Evolutionary conservation across 2,797 vertebrate species (phyloP), one percentile per base, ranked within the genome.

Genomic region (Hemitrygon akajei): DNA sequence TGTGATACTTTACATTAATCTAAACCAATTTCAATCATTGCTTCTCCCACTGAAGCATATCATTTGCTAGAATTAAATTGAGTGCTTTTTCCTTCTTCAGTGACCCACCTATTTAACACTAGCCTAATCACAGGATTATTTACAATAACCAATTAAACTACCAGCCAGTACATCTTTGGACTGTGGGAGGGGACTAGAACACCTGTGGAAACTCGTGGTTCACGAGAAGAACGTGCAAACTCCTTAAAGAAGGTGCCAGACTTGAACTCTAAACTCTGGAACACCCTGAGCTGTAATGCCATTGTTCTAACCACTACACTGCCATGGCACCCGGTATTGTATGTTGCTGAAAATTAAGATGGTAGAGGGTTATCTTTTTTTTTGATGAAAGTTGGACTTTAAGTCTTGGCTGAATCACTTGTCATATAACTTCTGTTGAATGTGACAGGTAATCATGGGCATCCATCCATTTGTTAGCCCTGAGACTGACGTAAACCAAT

Each of bases 381-480:
- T 73, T 11, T 92, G 34, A 22, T 75, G 69, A 69, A 91, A 91
- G 91, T 73, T 14, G 63, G 37, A 56, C 22, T 73, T 92, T 73
- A 91, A 73, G 37, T 92, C 37, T 92, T 92, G 10, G 66, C 66
- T 92, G 10, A 34, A 75, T 75, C 71, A 37, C 18, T 73, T 92
- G 60, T 91, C 87, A 91, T 91, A 66, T 73, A 73, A 75, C 22
- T 34, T 73, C 37, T 92, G 82, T 58, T 86, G 37, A 73, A 92
- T 73, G 69, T 92, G 37, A 73, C 89, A 92, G 71, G 60, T 92
- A 92, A 73, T 47, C n/a, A 0, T 40, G 63, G 11, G 34, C 66
- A 40, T 0, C 22, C 0, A 75, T 9, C 37, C 25, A 91, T 91
- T 91, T 91, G 89, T 91, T 91, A 40, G 89, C 69, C 37, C 66